Evolutionary conservation across 2,113 vertebrate species (phyloP).

Genomic region (Condylura cristata): DNA sequence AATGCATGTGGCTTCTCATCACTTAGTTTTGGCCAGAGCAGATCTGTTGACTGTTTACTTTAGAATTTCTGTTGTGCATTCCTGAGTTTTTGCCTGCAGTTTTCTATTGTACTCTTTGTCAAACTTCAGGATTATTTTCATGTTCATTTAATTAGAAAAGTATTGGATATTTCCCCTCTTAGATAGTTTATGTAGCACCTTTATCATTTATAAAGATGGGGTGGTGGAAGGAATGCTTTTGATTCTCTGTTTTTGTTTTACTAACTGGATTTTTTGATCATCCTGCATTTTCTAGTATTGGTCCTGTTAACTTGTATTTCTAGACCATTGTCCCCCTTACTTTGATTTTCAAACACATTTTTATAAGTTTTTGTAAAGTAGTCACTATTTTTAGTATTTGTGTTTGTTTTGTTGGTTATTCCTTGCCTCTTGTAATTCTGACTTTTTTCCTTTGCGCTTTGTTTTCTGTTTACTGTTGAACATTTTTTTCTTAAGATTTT

Average conservation of each 20-base stretch:
- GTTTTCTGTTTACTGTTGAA: slow-evolving; percentile 15
- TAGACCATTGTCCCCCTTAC: background rate
- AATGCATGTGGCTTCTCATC: background rate
- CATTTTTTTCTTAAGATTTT: no score
- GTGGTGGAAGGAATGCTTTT: background rate
- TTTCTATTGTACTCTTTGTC: background rate
- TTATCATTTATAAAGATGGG: background rate
- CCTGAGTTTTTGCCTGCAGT: background rate
- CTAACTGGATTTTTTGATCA: background rate
- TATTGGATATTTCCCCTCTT: background rate
- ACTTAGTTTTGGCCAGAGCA: background rate
- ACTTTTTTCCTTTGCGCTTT: slow-evolving; percentile 7
- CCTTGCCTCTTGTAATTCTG: slow-evolving; percentile 40
- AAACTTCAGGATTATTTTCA: background rate
- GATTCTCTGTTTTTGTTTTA: background rate
- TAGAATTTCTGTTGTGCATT: background rate
- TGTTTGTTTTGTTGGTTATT: background rate
- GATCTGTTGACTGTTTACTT: slow-evolving; percentile 14
- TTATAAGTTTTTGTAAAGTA: background rate
- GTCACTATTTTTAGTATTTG: background rate
- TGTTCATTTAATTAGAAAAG: background rate
- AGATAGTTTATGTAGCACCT: background rate
- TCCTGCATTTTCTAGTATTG: background rate
- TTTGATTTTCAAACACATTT: slow-evolving; percentile 7
- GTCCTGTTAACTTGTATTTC: slow-evolving; percentile 10